Evolutionary conservation across 1,140 invertebrate species (phyloP).

Genomic region (Lordiphosa clarofinis): DNA sequence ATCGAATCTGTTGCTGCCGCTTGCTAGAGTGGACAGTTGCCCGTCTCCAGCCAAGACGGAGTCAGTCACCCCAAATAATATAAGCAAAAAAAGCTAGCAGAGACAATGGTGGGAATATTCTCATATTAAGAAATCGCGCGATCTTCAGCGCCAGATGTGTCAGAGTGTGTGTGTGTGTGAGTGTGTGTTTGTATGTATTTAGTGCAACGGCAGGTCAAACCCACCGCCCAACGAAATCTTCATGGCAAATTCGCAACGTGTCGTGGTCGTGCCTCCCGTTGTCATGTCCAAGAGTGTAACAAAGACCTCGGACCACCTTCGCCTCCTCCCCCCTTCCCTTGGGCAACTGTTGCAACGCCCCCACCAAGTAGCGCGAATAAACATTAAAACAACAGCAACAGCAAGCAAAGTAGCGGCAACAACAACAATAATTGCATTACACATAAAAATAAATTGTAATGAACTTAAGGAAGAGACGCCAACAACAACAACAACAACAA

Average conservation of each 20-base stretch:
- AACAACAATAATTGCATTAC: conserved; percentile 73
- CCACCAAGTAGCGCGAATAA: conserved; percentile 58
- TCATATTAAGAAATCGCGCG: conserved; percentile 79
- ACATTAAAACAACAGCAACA: conserved; percentile 40
- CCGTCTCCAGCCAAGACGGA: conserved; percentile 11
- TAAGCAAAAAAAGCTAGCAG: conserved; percentile 7
- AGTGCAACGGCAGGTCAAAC: conserved; percentile 74
- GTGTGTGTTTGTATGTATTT: conserved; percentile 60
- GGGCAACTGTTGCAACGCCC: conserved; percentile 33
- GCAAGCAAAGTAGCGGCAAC: conserved; percentile 37
- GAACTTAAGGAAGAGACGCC: conserved; percentile 67
- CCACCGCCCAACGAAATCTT: conserved; percentile 52
- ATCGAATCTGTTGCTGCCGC: conserved; percentile 49
- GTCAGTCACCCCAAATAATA: conserved; percentile 37
- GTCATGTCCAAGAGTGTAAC: conserved; percentile 76
- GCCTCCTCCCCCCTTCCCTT: neutral
- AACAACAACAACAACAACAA: conserved; percentile 33
- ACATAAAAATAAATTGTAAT: conserved; percentile 78
- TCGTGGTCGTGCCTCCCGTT: conserved; percentile 72
- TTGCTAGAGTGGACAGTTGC: conserved; percentile 15
- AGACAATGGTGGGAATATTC: conserved; percentile 79
- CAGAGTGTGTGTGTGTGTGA: conserved; percentile 39
- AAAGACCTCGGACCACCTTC: conserved; percentile 62
- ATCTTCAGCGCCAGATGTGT: conserved; percentile 74
- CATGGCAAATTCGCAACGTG: conserved; percentile 76